Evolutionary conservation across 1,140 invertebrate species (phyloP).

Genomic region (Hypothenemus hampei): DNA sequence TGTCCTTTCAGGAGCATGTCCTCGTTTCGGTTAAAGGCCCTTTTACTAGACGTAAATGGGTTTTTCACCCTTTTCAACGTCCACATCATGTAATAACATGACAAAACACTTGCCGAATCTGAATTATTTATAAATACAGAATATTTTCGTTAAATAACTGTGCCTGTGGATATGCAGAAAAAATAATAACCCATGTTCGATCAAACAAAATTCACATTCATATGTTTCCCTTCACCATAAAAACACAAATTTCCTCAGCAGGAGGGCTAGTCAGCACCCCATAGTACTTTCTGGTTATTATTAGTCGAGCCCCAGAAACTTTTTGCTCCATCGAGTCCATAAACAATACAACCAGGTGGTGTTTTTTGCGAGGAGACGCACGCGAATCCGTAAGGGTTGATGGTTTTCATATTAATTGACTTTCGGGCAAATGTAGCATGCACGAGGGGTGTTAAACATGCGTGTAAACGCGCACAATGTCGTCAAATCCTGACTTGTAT

Average conservation of each 20-base stretch:
- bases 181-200: too few relatives aligned
- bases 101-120: too few relatives aligned
- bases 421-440: constrained; percentile 8
- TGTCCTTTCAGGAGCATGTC: constrained; percentile 10
- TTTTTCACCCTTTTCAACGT: constrained; percentile 24
- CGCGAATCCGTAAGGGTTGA: not conserved
- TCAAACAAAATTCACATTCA: too few relatives aligned
- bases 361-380: constrained; percentile 8
- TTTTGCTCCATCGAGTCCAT: constrained; percentile 8
- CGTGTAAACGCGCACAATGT: not conserved
- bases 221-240: not conserved
- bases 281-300: not conserved
- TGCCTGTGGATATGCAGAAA: too few relatives aligned
- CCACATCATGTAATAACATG: constrained; percentile 15
- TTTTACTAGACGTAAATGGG: constrained; percentile 21
- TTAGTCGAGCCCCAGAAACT: not conserved
- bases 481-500: too few relatives aligned
- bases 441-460: not conserved
- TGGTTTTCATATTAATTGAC: constrained; percentile 12
- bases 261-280: not conserved
- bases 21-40: constrained; percentile 11
- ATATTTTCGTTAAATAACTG: too few relatives aligned
- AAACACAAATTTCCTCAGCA: not conserved
- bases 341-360: constrained; percentile 14
- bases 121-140: too few relatives aligned